A percentile compares a stretch with the other conserved stretches of the same genome.
Evolutionary conservation across 2,888 invertebrate species (phyloP).

Genomic region (Miltochrista miniata): DNA sequence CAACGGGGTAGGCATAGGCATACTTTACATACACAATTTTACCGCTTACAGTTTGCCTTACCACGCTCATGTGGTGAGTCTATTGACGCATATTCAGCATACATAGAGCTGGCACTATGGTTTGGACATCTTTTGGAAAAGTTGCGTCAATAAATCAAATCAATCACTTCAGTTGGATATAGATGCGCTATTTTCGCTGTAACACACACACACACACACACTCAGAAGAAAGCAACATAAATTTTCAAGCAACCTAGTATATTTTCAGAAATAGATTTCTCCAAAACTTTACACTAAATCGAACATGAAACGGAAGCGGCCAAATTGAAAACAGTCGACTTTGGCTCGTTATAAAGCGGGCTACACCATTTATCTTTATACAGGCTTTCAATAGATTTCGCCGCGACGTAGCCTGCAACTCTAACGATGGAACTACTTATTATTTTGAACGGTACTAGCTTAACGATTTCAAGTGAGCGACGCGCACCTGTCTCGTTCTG

Average conservation of each 20-base stretch:
- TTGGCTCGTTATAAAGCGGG: conserved; percentile 76
- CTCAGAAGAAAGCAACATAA: background rate
- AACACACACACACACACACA: no score
- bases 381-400: conserved; percentile 78
- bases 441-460: conserved; percentile 75
- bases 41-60: no score
- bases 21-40: no score
- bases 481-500: conserved; percentile 61
- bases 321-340: conserved; percentile 81
- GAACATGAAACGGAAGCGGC: conserved; percentile 57
- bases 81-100: no score
- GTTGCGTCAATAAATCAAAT: no score
- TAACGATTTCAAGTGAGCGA: conserved; percentile 71
- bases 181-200: background rate
- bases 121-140: no score
- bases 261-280: conserved; percentile 46
- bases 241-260: conserved; percentile 15
- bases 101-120: no score
- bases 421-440: conserved; percentile 79
- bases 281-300: conserved; percentile 69
- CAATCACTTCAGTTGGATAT: no score
- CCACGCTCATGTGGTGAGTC: no score
- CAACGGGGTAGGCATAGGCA: no score
- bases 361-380: conserved; percentile 80
- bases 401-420: conserved; percentile 76